phyloP scores from a whole-genome alignment of 2,797 vertebrate genomes.

The Chromobotia macracanthus region DNA sequence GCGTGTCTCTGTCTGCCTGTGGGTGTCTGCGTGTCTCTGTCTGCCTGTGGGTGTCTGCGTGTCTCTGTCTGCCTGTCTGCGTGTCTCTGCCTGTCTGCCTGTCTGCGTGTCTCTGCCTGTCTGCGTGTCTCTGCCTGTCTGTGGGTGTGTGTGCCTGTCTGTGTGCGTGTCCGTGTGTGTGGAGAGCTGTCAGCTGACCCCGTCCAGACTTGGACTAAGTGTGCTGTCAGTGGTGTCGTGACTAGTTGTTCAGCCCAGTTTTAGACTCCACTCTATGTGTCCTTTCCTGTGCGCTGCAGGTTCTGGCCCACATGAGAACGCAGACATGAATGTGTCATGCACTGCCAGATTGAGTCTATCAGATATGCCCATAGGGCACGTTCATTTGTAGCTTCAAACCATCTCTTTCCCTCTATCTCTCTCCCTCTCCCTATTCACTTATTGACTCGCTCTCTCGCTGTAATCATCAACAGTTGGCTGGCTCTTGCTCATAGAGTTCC shows the following conservation, averaged over 20 bases:
- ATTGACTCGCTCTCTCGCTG: neutral
- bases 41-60: conserved; percentile 32
- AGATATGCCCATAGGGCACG: conserved; percentile 17
- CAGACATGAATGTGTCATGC: conserved; percentile 53
- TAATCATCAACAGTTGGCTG: too few relatives aligned
- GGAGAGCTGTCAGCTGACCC: conserved; percentile 55
- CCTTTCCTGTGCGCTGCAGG: conserved; percentile 61
- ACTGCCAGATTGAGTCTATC: conserved; percentile 56
- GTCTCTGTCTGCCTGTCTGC: too few relatives aligned
- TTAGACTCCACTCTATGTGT: conserved; percentile 57
- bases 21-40: too few relatives aligned
- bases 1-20: conserved; percentile 5
- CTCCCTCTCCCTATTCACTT: conserved; percentile 3
- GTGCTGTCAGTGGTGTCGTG: conserved; percentile 60
- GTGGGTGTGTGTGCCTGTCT: conserved; percentile 18
- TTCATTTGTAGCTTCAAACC: conserved; percentile 29
- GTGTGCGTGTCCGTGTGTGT: conserved; percentile 33
- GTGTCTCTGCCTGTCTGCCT: conserved; percentile 17
- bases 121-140: too few relatives aligned
- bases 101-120: conserved; percentile 19
- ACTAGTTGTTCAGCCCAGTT: conserved; percentile 60
- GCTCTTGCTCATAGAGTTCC: conserved; percentile 15
- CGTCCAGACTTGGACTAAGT: conserved; percentile 61
- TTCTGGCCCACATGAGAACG: conserved; percentile 58
- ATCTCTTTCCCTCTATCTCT: conserved; percentile 1